Conservation (phyloP, 2,797 vertebrate genomes). For the Leptatherina wallacei region DNA sequence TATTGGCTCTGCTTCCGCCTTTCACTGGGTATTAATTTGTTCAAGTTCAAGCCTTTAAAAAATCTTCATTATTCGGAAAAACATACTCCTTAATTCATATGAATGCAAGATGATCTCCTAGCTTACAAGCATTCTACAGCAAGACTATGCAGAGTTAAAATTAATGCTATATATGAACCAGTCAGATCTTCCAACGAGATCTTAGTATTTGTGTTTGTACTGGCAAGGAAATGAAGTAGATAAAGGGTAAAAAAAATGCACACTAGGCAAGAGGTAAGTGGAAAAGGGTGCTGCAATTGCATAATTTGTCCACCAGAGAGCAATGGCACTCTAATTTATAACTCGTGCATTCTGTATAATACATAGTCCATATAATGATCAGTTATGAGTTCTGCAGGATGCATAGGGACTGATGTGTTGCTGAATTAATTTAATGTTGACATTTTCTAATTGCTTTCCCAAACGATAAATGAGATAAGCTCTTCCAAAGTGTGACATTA, state of each 20-base stretch:
- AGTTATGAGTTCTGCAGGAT: neutral
- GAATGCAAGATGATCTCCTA: no score
- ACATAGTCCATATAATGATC: neutral
- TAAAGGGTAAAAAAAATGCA: neutral
- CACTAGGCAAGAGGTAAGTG: neutral
- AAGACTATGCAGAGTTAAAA: neutral
- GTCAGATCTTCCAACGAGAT: neutral
- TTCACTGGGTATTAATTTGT: neutral
- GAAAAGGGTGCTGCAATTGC: neutral
- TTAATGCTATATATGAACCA: neutral
- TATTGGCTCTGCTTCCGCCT: no score
- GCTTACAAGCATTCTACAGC: neutral
- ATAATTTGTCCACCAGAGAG: constrained; percentile 15
- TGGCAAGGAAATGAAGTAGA: neutral
- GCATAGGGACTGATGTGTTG: neutral
- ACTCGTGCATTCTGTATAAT: neutral
- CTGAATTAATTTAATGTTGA: neutral
- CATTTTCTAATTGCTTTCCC: neutral
- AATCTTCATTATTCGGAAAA: neutral
- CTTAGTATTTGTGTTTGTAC: neutral
- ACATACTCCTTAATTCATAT: neutral
- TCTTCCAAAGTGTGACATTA: neutral
- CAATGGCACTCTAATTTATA: neutral
- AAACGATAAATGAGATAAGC: neutral
- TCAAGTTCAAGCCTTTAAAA: neutral